phyloP scores from a whole-genome alignment of 2,888 invertebrate species.

The Fragum sueziense region DNA sequence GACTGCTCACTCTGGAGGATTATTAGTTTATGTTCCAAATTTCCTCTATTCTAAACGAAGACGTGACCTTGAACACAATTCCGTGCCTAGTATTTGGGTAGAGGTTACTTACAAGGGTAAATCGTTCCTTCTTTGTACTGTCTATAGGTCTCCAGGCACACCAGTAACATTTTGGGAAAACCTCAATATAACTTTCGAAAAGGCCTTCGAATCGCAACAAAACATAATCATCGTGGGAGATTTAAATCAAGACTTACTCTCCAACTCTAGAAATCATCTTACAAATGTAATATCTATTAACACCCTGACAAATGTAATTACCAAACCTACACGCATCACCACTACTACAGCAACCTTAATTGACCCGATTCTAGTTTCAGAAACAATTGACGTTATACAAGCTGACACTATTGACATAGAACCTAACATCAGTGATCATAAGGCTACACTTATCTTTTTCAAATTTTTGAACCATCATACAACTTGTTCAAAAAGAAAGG shows the following conservation, averaged over 20 bases:
- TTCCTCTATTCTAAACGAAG: not conserved
- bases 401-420: not conserved
- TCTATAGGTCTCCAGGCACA: not conserved
- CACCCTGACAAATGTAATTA: constrained; percentile 4
- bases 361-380: constrained; percentile 12
- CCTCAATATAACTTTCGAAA: not conserved
- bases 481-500: not conserved
- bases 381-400: not conserved
- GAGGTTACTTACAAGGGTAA: not conserved
- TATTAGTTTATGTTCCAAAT: constrained; percentile 1
- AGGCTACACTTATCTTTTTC: not conserved
- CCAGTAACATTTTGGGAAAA: not conserved
- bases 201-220: not conserved
- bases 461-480: not conserved
- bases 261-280: not conserved
- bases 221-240: not conserved
- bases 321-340: not conserved
- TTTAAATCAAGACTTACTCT: not conserved
- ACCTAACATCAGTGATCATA: constrained; percentile 17
- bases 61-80: not conserved
- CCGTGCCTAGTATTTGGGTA: constrained; percentile 2
- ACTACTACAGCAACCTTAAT: not conserved
- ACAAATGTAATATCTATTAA: not conserved
- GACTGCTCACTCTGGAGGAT: constrained; percentile 9
- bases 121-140: not conserved